Conservation (phyloP, 2,113 vertebrate genomes). For the Bucco capensis region DNA sequence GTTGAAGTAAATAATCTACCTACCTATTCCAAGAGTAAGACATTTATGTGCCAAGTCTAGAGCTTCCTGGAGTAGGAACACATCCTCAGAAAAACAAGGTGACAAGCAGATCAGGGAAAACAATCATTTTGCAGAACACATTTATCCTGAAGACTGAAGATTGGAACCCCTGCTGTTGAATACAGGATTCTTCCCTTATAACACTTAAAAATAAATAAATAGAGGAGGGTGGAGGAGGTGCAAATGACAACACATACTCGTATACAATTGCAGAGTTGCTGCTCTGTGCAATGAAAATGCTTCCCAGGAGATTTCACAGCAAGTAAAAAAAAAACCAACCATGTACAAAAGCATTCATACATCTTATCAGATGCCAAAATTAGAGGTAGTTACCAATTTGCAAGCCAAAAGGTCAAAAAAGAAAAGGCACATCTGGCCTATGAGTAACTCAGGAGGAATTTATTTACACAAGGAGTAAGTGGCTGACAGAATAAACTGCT, state of each 20-base stretch:
- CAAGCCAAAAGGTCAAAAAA: slow-evolving; percentile 44
- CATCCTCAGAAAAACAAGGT: background rate
- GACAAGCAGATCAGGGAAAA: background rate
- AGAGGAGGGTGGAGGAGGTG: background rate
- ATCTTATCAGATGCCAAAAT: slow-evolving; percentile 4
- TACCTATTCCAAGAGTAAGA: background rate
- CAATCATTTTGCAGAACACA: background rate
- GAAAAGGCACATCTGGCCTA: slow-evolving; percentile 44
- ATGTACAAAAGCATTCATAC: background rate
- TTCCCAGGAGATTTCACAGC: background rate
- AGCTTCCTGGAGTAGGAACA: background rate
- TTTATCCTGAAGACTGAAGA: background rate
- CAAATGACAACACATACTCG: background rate
- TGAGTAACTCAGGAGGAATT: slow-evolving; percentile 49
- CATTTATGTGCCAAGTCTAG: background rate
- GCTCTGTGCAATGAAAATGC: background rate
- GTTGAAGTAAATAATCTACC: background rate
- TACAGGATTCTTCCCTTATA: background rate
- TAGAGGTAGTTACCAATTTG: background rate
- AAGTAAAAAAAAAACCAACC: background rate
- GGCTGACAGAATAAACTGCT: slow-evolving; percentile 17
- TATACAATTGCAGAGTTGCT: background rate
- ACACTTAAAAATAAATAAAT: background rate
- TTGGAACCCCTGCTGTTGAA: background rate
- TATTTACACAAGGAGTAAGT: slow-evolving; percentile 33